Evolutionary conservation across 2,797 vertebrate genomes (phyloP), one percentile per base, ranked within the genome.

Genomic region (Pangasius sanitwongsei): DNA sequence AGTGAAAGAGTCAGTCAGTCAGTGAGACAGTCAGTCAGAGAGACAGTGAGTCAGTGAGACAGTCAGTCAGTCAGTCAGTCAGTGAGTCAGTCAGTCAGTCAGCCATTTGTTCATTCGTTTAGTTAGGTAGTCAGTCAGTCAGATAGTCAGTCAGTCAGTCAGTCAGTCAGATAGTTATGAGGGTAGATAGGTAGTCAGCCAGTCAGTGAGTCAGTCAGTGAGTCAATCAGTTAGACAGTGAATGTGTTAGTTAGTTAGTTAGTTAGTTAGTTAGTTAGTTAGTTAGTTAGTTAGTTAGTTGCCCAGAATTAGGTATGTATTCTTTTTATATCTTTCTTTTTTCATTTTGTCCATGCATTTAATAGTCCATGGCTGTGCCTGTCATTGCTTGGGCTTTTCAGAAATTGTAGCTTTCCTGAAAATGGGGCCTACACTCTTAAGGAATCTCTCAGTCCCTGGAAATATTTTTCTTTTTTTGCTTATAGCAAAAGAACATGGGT

Each of bases 331-430:
- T 48, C 0, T 41, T 63, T 8, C 44, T 82, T 53, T 37, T 34
- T 70, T 3, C 13, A 74, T 20, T 55, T 20, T 80, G 16, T n/a
- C 37, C 37, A 18, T n/a, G n/a, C 7, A 57, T 57, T 34, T 59
- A 82, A 69, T 69, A 63, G 84, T 57, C 61, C 72, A 65, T 41
- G 25, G 57, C 69, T 75, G 34, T 44, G 77, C 25, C 72, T 65
- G 88, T 69, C 31, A 82, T 44, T 87, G 41, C 67, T 82, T 57
- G 83, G 86, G 75, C 83, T 87, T 88, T 88, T 83, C 59, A 84
- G 34, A 67, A 34, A 61, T 78, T 70, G 44, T 37, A 55, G 84
- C 37, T 67, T 72, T 87, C 63, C 86, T 86, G 77, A 89, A 88
- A 90, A 89, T 81, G 86, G n/a, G 77, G 63, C 70, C 61, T 69